A percentile compares a stretch with the other conserved stretches of the same genome.
phyloP scores from a whole-genome alignment of 2,113 vertebrate species.

The Ceyx margarethae region DNA sequence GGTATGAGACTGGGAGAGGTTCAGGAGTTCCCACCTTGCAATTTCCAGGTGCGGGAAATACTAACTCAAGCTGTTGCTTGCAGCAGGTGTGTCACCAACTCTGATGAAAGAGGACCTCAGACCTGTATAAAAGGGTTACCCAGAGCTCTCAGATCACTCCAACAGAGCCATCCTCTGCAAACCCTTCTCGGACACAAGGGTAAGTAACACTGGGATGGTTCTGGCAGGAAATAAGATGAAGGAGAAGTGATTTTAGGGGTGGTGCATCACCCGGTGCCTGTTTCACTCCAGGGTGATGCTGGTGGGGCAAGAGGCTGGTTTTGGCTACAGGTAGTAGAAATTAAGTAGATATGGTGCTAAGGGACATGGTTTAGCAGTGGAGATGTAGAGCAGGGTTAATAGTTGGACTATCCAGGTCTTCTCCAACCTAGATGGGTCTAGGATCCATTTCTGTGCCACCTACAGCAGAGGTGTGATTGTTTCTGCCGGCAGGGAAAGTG shows the following conservation, averaged over 20 bases:
- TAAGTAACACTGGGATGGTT: not conserved
- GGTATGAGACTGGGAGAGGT: not conserved
- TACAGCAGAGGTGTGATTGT: fast-evolving
- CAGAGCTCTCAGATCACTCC: fast-evolving
- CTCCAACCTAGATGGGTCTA: not conserved
- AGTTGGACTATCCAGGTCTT: not conserved
- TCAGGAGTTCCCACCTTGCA: not conserved
- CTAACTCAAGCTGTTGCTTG: not conserved
- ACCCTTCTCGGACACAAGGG: not conserved
- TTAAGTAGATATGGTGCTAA: too few species aligned
- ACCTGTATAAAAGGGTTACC: not conserved
- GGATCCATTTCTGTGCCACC: not conserved
- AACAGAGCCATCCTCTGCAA: not conserved
- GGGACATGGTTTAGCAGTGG: too few species aligned
- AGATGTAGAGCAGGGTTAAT: too few species aligned
- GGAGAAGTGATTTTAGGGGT: fast-evolving
- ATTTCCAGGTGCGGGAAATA: not conserved
- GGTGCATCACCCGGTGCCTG: fast-evolving
- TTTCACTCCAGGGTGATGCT: not conserved
- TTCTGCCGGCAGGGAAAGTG: not conserved
- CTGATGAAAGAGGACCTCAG: constrained; percentile 18
- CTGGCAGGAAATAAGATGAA: not conserved
- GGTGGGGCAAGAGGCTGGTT: not conserved
- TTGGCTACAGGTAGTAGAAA: not conserved
- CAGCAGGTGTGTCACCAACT: not conserved